These are phyloP conservation scores for Philaethria dido DNA, from an alignment of 2,888 invertebrate genomes.

Conservation along the genomic window DNA sequence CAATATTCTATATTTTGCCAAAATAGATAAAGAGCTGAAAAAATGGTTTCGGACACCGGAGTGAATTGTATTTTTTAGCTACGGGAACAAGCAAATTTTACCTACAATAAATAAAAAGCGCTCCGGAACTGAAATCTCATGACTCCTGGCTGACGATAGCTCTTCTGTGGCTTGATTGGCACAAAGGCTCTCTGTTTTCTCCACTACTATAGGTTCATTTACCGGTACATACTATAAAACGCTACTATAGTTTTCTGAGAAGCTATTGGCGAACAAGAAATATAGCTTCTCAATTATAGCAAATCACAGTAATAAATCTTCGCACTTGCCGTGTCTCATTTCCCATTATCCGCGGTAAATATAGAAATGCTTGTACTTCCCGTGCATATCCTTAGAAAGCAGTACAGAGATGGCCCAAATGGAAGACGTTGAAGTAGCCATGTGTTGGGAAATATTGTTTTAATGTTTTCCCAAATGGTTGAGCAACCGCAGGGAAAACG, in stretches of 20 bases:
- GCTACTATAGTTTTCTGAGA: slow-evolving; percentile 56
- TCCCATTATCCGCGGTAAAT: slow-evolving; percentile 52
- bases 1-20: too few relatives aligned
- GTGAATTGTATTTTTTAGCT: too few relatives aligned
- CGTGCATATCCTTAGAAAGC: slow-evolving; percentile 51
- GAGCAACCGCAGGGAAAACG: slow-evolving; percentile 60
- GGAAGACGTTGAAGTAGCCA: slow-evolving; percentile 51
- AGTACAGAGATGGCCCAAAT: slow-evolving; percentile 46
- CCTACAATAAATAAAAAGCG: slow-evolving; percentile 60
- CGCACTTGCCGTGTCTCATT: slow-evolving; percentile 50
- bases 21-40: too few relatives aligned
- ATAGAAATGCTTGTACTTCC: slow-evolving; percentile 56
- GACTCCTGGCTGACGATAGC: slow-evolving; percentile 47
- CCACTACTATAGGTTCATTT: slow-evolving; percentile 57
- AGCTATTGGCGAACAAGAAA: slow-evolving; percentile 48
- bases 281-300: slow-evolving; percentile 61
- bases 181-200: slow-evolving; percentile 45
- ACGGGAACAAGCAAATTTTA: too few relatives aligned
- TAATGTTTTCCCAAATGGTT: slow-evolving; percentile 57
- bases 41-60: too few relatives aligned
- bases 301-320: slow-evolving; percentile 54
- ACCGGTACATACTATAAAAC: slow-evolving; percentile 70
- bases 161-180: slow-evolving; percentile 37
- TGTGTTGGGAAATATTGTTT: slow-evolving; percentile 50
- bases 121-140: slow-evolving; percentile 54